phyloP scores from a whole-genome alignment of 1,140 invertebrate species.

The Phortica variegata region DNA sequence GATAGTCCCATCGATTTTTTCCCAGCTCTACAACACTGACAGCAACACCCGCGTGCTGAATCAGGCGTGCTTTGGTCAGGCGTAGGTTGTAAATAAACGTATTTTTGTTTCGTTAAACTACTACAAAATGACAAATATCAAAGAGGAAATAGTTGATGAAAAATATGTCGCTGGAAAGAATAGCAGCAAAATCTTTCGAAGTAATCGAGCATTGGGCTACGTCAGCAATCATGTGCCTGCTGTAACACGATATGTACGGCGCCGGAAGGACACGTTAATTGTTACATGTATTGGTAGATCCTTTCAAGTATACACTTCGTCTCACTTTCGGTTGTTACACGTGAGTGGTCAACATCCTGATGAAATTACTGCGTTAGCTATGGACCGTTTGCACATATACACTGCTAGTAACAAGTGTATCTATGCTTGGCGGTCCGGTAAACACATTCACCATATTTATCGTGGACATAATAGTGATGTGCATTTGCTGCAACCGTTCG shows the following conservation, averaged over 20 bases:
- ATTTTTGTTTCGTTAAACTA: background rate
- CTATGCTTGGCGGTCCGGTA: conserved; percentile 84
- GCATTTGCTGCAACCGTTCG: conserved; percentile 83
- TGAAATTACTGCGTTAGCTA: conserved; percentile 80
- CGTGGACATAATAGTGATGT: conserved; percentile 75
- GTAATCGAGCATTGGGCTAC: conserved; percentile 83
- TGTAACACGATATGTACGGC: conserved; percentile 79
- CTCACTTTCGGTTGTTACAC: conserved; percentile 78
- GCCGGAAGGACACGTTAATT: conserved; percentile 82
- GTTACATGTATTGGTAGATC: conserved; percentile 86
- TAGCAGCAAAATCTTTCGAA: conserved; percentile 77
- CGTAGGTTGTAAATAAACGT: too few relatives aligned
- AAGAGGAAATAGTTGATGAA: conserved; percentile 2
- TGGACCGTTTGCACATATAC: conserved; percentile 80
- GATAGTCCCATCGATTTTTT: too few relatives aligned
- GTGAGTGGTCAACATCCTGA: conserved; percentile 79
- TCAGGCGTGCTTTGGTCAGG: too few relatives aligned
- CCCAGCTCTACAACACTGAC: too few relatives aligned
- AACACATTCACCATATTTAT: conserved; percentile 81
- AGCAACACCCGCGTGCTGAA: too few relatives aligned
- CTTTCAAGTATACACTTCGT: conserved; percentile 88
- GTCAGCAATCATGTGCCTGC: conserved; percentile 91
- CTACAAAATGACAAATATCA: conserved; percentile 27
- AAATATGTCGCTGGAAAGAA: conserved; percentile 23
- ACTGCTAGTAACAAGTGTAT: conserved; percentile 78